Conservation (phyloP, 2,888 invertebrate species). For the Brenthis hecate region DNA sequence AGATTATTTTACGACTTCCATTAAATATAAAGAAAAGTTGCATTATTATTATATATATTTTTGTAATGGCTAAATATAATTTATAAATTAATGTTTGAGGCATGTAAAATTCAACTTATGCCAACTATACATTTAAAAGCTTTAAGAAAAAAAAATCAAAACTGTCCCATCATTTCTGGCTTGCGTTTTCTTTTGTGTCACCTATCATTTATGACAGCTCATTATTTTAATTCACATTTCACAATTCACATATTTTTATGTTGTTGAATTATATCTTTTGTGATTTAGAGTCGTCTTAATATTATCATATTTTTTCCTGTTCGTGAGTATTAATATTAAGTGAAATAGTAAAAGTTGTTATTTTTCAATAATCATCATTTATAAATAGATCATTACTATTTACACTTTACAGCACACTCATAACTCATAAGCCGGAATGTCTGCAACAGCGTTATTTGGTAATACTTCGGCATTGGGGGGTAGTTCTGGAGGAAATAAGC, state of each 20-base stretch:
- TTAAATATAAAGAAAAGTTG: too few relatives aligned
- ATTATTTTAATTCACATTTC: neutral
- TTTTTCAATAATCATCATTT: neutral
- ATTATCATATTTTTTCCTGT: neutral
- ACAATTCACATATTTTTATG: neutral
- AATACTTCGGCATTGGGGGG: conserved; percentile 89
- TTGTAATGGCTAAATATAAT: too few relatives aligned
- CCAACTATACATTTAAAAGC: neutral
- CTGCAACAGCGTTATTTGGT: conserved; percentile 88
- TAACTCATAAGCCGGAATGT: conserved; percentile 69
- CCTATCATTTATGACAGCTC: neutral
- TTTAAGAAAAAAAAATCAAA: conserved; percentile 5
- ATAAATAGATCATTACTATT: conserved; percentile 4
- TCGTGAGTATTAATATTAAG: too few relatives aligned
- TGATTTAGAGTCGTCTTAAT: neutral
- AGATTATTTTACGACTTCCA: too few relatives aligned
- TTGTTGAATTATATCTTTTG: neutral
- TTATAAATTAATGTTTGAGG: too few relatives aligned
- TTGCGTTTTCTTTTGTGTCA: conserved; percentile 15
- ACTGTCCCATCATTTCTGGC: conserved; percentile 23
- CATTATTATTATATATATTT: too few relatives aligned
- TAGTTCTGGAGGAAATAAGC: conserved; percentile 91
- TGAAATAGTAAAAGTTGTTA: too few relatives aligned
- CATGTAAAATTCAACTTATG: neutral
- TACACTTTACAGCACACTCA: neutral